A percentile compares a stretch with the other conserved stretches of the same genome.
Evolutionary conservation across 2,113 vertebrate species (phyloP).

Genomic region (Pteropus alecto): DNA sequence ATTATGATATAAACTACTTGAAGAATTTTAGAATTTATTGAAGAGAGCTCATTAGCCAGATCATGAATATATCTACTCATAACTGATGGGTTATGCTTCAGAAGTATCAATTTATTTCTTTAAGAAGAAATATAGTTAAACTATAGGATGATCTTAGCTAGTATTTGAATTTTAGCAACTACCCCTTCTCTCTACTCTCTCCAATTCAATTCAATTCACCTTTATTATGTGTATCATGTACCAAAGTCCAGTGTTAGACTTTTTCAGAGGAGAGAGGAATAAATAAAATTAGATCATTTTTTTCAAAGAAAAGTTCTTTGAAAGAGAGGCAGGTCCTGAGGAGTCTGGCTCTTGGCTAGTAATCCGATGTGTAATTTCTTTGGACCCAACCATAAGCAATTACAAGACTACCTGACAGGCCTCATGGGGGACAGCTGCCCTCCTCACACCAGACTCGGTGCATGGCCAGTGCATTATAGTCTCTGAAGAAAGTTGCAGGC

Average conservation of each 20-base stretch:
- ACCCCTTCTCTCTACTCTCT: not conserved
- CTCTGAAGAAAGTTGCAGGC: not conserved
- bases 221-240: not conserved
- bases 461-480: not conserved
- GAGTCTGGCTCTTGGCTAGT: not conserved
- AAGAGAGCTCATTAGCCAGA: conserved; percentile 31
- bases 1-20: conserved; percentile 19
- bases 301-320: not conserved
- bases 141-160: not conserved
- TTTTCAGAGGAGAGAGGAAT: not conserved
- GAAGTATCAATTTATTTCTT: conserved; percentile 33
- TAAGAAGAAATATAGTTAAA: conserved; percentile 18
- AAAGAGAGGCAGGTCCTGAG: not conserved
- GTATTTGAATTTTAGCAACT: not conserved
- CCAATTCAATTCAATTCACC: not conserved
- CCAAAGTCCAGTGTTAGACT: not conserved
- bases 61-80: conserved; percentile 10
- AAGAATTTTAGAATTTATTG: conserved; percentile 32
- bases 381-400: not conserved
- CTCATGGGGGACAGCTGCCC: not conserved
- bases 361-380: not conserved
- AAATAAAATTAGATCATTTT: not conserved
- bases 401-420: not conserved
- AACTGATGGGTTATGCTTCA: conserved; percentile 23
- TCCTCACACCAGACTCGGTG: not conserved